Conservation (phyloP, 1,140 invertebrate genomes). For the Plectus sambesii region DNA sequence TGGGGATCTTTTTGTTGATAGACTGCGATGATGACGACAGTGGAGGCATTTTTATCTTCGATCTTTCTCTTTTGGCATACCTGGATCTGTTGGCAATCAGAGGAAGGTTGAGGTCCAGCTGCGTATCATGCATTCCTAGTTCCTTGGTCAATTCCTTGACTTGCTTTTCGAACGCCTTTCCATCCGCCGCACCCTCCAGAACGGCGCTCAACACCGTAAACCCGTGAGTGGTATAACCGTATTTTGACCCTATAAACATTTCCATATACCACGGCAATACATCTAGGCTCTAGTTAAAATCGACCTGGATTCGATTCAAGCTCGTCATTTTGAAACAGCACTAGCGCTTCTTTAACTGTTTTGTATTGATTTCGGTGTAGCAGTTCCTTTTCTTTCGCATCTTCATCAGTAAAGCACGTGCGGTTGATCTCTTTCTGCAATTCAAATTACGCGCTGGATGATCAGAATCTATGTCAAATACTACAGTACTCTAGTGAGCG, state of each 20-base stretch:
- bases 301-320: slow-evolving; percentile 54
- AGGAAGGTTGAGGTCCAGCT: slow-evolving; percentile 52
- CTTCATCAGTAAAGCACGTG: too few species aligned
- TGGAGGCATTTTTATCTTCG: too few species aligned
- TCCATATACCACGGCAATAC: too few species aligned
- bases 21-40: too few species aligned
- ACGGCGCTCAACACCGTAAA: slow-evolving; percentile 56
- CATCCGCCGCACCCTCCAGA: slow-evolving; percentile 51
- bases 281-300: too few species aligned
- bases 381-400: slow-evolving; percentile 22
- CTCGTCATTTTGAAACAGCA: slow-evolving; percentile 56
- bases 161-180: slow-evolving; percentile 48
- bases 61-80: too few species aligned
- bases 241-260: slow-evolving; percentile 49
- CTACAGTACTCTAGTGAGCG: too few species aligned
- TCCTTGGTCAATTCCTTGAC: slow-evolving; percentile 49
- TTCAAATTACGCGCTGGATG: too few species aligned
- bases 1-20: too few species aligned
- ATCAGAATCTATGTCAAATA: too few species aligned
- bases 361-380: slow-evolving; percentile 43
- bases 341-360: slow-evolving; percentile 50
- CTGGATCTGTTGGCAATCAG: slow-evolving; percentile 53
- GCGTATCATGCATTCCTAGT: slow-evolving; percentile 53
- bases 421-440: too few species aligned
- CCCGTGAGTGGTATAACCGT: slow-evolving; percentile 55